Conservation (phyloP, 92 coral and sea anemone species). For the Zoanthus sociatus region DNA sequence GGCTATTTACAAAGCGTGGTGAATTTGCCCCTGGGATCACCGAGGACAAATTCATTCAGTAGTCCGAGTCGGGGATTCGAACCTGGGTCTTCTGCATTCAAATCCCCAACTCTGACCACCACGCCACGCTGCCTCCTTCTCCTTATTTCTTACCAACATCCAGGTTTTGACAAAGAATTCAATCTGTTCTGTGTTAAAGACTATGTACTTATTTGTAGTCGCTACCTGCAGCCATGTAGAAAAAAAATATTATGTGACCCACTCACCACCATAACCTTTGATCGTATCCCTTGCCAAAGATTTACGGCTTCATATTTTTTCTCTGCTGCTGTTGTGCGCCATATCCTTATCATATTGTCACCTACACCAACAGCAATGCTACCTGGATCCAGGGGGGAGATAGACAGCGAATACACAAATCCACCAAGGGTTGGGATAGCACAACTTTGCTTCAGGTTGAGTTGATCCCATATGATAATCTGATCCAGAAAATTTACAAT, state of each 20-base stretch:
- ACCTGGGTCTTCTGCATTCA: too few species aligned
- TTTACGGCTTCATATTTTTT: conserved; percentile 76
- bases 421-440: conserved; percentile 94
- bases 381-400: conserved; percentile 94
- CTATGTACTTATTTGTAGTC: too few species aligned
- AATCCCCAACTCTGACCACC: too few species aligned
- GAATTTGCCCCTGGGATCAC: too few species aligned
- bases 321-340: conserved; percentile 77
- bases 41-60: too few species aligned
- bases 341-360: conserved; percentile 94
- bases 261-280: conserved; percentile 96
- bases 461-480: conserved; percentile 89
- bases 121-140: too few species aligned
- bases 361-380: conserved; percentile 95
- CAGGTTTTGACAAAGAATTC: too few species aligned
- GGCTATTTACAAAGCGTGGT: too few species aligned
- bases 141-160: too few species aligned
- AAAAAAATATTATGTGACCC: background rate
- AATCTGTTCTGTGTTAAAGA: too few species aligned
- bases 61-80: too few species aligned
- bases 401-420: conserved; percentile 85
- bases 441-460: conserved; percentile 59
- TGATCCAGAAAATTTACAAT: conserved; percentile 14
- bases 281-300: conserved; percentile 96
- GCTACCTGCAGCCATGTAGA: too few species aligned